Evolutionary conservation across 2,888 invertebrate genomes (phyloP), one percentile per base, ranked within the genome.

Genomic region (Noctua janthe): DNA sequence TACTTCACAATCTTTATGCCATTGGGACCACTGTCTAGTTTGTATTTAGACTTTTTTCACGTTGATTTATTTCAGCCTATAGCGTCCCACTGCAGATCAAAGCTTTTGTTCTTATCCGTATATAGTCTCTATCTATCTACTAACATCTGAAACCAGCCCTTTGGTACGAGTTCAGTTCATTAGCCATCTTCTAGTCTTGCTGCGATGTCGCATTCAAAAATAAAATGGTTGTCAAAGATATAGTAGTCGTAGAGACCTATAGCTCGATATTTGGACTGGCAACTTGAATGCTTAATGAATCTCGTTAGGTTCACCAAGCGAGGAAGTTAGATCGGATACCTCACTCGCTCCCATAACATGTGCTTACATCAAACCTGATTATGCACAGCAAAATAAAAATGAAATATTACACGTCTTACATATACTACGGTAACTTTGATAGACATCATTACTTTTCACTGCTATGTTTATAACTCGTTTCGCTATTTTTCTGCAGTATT

Each of bases 401-500:
- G 35, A 64, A 74, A 35, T 39, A 49, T 69, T 80, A 69, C 39
- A 20, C 35, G 23, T 72, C 56, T 74, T 67, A 67, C 59, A 39
- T 66, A 20, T 6, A n/a, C n/a, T 20, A 29, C 69, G 64, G 39
- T 80, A 76, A 75, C 43, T 47, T 62, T 72, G 49, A 80, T 75
- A 67, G 81, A 62, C 72, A 71, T 73, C 43, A 77, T 73, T 62
- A 72, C 72, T 69, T 72, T 72, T 66, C 69, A 49, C 74, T 39
- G 69, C 13, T 69, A 56, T 70, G 73, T 88, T 85, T 74, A 84
- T 35, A 66, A 69, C 15, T 49, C 15, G 39, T 69, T 84, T 72
- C 49, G 49, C 64, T 59, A 59, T 47, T 74, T 84, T 64, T 67
- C 29, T 72, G 47, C 47, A 64, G 47, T 23, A 11, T 29, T 71